phyloP scores from a whole-genome alignment of 2,888 invertebrate species.

The Scelioninae gen. 1 region DNA sequence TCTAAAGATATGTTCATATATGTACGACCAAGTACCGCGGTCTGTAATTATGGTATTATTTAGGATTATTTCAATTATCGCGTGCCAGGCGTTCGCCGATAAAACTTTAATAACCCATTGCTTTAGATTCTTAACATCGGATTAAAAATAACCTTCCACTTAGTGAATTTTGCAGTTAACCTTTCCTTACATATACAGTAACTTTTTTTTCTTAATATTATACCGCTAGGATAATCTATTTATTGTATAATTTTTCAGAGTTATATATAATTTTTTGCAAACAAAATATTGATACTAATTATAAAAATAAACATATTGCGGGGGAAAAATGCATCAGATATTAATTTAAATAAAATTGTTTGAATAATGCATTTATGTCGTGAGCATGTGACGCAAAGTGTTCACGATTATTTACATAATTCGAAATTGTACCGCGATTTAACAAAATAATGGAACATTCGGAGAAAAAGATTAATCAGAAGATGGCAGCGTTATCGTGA shows the following conservation, averaged over 20 bases:
- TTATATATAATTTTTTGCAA: too few relatives aligned
- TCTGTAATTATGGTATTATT: constrained; percentile 80
- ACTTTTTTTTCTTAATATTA: not conserved
- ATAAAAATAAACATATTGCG: too few relatives aligned
- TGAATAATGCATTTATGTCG: constrained; percentile 16
- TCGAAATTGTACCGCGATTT: constrained; percentile 15
- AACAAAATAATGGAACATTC: constrained; percentile 46
- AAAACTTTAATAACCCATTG: constrained; percentile 70
- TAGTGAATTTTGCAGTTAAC: constrained; percentile 24
- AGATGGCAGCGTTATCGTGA: constrained; percentile 69
- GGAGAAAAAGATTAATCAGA: constrained; percentile 63
- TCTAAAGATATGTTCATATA: constrained; percentile 12
- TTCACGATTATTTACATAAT: constrained; percentile 15
- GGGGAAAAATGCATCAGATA: too few relatives aligned
- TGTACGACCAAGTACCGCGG: constrained; percentile 13
- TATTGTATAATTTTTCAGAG: too few relatives aligned
- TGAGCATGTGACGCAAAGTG: not conserved
- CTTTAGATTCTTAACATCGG: constrained; percentile 44
- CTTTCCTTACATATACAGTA: not conserved
- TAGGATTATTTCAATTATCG: constrained; percentile 82
- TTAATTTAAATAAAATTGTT: constrained; percentile 7
- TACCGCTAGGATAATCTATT: too few relatives aligned
- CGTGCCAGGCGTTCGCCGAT: constrained; percentile 78
- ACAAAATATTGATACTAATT: too few relatives aligned
- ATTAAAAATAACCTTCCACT: constrained; percentile 40